phyloP scores from a whole-genome alignment of 2,797 vertebrate species.

The Sylvilagus floridanus region DNA sequence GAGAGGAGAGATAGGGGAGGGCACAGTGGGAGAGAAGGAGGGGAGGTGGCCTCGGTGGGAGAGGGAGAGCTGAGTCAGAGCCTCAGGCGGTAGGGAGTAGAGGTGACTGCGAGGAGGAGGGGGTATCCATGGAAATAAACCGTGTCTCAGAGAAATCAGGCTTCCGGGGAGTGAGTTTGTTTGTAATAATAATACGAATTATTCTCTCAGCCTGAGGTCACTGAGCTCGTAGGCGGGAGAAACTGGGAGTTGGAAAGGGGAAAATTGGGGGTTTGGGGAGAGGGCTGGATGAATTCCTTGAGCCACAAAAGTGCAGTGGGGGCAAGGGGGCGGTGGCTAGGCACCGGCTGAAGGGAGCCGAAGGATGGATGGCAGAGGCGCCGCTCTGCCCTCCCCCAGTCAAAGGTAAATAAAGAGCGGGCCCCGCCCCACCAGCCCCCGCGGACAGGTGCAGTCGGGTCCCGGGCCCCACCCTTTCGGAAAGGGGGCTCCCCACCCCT shows the following conservation, averaged over 20 bases:
- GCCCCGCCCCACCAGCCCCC: slow-evolving; percentile 66
- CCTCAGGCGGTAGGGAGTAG: slow-evolving; percentile 49
- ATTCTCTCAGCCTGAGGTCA: slow-evolving; percentile 81
- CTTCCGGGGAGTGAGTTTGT: slow-evolving; percentile 69
- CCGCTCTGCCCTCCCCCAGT: background rate
- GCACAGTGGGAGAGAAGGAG: slow-evolving; percentile 29
- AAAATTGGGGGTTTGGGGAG: slow-evolving; percentile 46
- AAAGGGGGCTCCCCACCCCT: background rate
- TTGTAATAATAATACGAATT: slow-evolving; percentile 77
- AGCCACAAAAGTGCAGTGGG: background rate
- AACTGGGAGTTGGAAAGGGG: slow-evolving; percentile 62
- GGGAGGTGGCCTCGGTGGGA: slow-evolving; percentile 69
- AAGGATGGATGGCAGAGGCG: background rate
- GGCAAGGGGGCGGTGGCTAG: background rate
- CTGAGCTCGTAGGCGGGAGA: slow-evolving; percentile 76
- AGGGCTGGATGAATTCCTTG: background rate
- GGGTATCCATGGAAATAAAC: slow-evolving; percentile 77
- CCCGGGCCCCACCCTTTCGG: background rate
- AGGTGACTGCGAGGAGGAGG: slow-evolving; percentile 58
- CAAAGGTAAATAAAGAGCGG: slow-evolving; percentile 77
- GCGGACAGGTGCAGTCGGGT: slow-evolving; percentile 68
- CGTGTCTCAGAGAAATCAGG: slow-evolving; percentile 68
- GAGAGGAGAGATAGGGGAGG: background rate
- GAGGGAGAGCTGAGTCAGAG: slow-evolving; percentile 77
- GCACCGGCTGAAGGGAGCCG: background rate